Base-by-base conservation (phyloP, 2,797 vertebrate species). In the Sebastes minor region DNA sequence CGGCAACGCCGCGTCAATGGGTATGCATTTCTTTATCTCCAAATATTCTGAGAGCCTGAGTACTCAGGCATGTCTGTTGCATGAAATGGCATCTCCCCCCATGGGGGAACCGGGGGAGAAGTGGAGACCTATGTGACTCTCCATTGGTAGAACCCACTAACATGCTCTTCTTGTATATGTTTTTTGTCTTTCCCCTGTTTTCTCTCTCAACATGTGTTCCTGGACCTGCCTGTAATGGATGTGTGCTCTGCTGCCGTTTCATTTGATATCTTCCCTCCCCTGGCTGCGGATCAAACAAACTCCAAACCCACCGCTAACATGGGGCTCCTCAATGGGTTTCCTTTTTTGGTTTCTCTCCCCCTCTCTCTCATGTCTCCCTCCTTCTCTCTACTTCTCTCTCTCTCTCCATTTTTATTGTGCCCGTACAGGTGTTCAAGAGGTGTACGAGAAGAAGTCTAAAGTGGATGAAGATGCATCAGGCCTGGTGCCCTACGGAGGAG, bases 181-280 rank as follows among this genome's bases (percentile, higher is more conserved):
- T 94, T 93, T 92, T 92, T 95, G 93, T 95, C 93, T 95, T 93
- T 95, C 94, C 92, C 92, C 88, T 95, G 92, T 95, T 94, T 88
- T 95, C 93, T 95, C 91, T 96, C 94, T 95, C 92, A 91, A 95
- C 95, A 95, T 95, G 94, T 95, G 85, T 91, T 77, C 83, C 84
- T 9, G 94, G 94, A 95, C 92, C 90, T 86, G 91, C 90, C 90
- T 92, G 82, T 93, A 86, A 85, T 91, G 94, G 92, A 94, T 93
- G 89, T 92, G 88, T 94, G 91, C 91, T 91, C 86, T 92, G 93
- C 90, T 93, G 94, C 91, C 91, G 88, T 94, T 92, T 94, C 88
- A 92, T 94, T 91, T 93, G 88, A 92, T 93, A 91, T 93, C 92
- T 90, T 81, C 91, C 90, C 86, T 72, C 78, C 82, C 86, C 81